Base-by-base conservation (phyloP, 2,113 vertebrate genomes). In the Capreolus pygargus region DNA sequence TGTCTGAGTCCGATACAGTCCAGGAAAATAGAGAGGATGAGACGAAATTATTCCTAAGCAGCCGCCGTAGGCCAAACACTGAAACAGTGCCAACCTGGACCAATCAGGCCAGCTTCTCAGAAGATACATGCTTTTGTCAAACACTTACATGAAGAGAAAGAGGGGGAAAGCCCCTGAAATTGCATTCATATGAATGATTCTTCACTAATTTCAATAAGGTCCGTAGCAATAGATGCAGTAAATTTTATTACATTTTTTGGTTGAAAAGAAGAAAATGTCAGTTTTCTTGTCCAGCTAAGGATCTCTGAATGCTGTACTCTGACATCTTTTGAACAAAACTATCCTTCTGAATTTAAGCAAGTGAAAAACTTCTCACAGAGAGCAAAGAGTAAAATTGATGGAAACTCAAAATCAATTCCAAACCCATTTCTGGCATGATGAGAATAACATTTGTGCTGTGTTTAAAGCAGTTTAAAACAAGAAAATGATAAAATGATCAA, bases 401-500 rank as follows among this genome's bases (percentile, higher is more conserved):
- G 97, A 98, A 98, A 98, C 87, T 98, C 94, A 98, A 98, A 98
- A 98, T 98, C 3, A 98, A 98, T 99, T 98, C 97, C 98, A 98
- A 98, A 98, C 93, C 95, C 96, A 96, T 99, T 98, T 98, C 97
- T 98, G 98, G 98, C 98, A 98, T 98, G 98, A 98, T 97, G 99
- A 98, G 97, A 98, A 99, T 98, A 98, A 98, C 98, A 98, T 99
- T 99, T 98, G 98, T 98, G 98, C 98, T 98, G 98, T 98, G 98
- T 98, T 98, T 98, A 98, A 98, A 98, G 98, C 98, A 98, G 96
- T 98, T 99, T 98, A 98, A 98, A 98, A 98, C 97, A 98, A 98
- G 97, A 98, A 98, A 97, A 98, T 97, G 98, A 98, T 98, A 98
- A 98, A 98, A 96, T 97, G 97, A 98, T 98, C 98, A 98, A 98